Conservation (phyloP, 2,888 invertebrate genomes). For the Trissoscelio sp. region DNA sequence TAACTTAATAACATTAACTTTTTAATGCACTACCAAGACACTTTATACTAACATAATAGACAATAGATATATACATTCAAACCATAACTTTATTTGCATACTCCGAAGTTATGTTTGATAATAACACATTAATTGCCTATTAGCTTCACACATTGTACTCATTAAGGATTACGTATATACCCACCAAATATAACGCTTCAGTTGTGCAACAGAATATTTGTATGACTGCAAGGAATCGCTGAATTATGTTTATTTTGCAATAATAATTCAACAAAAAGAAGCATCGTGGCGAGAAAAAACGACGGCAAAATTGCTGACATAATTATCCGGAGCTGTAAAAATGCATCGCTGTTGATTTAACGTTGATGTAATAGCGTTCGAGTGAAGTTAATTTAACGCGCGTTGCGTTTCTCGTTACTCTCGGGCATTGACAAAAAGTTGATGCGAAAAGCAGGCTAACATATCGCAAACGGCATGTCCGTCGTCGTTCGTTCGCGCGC, state of each 20-base stretch:
- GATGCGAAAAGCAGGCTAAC: slow-evolving; percentile 29
- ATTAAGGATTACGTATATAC: slow-evolving; percentile 4
- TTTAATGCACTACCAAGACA: background rate
- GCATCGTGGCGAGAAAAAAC: no score
- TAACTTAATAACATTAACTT: background rate
- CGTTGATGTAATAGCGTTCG: background rate
- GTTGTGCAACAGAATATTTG: slow-evolving; percentile 5
- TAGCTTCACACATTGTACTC: slow-evolving; percentile 38
- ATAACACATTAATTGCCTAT: slow-evolving; percentile 33
- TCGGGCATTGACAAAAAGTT: slow-evolving; percentile 50
- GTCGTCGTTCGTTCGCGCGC: slow-evolving; percentile 33
- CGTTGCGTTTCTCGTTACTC: slow-evolving; percentile 42
- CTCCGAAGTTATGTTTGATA: slow-evolving; percentile 22
- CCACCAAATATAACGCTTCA: slow-evolving; percentile 3
- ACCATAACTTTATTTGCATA: slow-evolving; percentile 13
- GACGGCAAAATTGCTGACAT: background rate
- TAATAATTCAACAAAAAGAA: slow-evolving; percentile 17
- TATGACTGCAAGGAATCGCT: background rate
- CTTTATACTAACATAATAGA: no score
- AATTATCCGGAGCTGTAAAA: slow-evolving; percentile 25
- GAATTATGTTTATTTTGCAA: slow-evolving; percentile 17
- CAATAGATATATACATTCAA: background rate
- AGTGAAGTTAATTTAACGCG: slow-evolving; percentile 45
- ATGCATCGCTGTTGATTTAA: slow-evolving; percentile 24
- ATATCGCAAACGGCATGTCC: slow-evolving; percentile 47